A percentile compares a stretch with the other conserved stretches of the same genome.
Evolutionary conservation across 2,797 vertebrate genomes (phyloP).

Genomic region (Scyliorhinus canicula): DNA sequence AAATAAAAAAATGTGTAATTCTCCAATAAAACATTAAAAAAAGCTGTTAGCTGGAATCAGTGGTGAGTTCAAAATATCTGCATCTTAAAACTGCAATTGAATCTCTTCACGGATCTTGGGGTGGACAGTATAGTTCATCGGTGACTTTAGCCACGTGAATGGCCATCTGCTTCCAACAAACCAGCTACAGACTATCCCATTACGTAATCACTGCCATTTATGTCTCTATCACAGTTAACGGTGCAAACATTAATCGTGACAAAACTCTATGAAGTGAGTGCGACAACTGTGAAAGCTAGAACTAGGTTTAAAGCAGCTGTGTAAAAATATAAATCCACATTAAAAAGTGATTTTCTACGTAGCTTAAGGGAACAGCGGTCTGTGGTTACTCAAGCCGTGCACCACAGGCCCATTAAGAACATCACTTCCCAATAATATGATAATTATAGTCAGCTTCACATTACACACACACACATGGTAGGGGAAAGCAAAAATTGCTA

Average conservation of each 20-base stretch:
- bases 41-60: background rate
- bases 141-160: background rate
- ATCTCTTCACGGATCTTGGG: background rate
- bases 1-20: background rate
- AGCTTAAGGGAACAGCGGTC: background rate
- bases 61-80: background rate
- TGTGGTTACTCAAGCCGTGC: background rate
- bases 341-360: background rate
- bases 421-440: background rate
- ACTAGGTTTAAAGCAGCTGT: background rate
- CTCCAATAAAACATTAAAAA: constrained; percentile 15
- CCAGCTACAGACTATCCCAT: background rate
- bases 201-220: background rate
- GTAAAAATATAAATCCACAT: background rate
- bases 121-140: background rate
- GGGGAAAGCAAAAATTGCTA: background rate
- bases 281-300: background rate
- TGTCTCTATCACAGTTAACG: background rate
- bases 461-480: background rate
- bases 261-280: background rate
- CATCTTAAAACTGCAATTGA: background rate
- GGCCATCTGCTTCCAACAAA: background rate
- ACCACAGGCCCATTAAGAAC: background rate
- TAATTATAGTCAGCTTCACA: background rate
- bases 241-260: background rate